Evolutionary conservation across 2,797 vertebrate genomes (phyloP).

Genomic region (Gymnopithys bicolor): DNA sequence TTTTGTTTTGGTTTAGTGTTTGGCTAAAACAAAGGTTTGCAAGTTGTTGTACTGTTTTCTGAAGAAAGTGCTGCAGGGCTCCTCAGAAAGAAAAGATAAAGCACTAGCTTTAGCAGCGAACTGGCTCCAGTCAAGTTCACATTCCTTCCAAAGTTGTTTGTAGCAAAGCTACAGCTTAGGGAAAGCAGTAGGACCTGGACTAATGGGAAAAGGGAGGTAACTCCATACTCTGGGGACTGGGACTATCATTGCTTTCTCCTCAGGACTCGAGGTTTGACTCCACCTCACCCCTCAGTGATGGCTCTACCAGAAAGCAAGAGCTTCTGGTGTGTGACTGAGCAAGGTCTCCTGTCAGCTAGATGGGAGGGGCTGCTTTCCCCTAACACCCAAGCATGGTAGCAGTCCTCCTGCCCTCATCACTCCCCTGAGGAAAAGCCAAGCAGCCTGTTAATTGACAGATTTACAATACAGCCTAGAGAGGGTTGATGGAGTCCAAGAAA

Average conservation of each 20-base stretch:
- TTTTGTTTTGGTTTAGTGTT: neutral
- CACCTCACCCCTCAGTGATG: neutral
- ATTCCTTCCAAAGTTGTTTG: neutral
- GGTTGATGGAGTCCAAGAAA: neutral
- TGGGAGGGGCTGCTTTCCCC: neutral
- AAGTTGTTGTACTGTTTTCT: neutral
- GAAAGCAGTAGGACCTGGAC: neutral
- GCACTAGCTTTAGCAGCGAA: neutral
- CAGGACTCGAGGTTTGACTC: neutral
- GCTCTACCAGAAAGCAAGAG: neutral
- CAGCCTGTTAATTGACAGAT: neutral
- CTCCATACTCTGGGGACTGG: too few species aligned
- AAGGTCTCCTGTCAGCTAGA: neutral
- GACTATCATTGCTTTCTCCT: neutral
- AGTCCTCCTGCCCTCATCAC: neutral
- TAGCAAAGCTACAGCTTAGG: neutral
- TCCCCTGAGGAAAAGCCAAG: neutral
- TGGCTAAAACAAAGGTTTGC: neutral
- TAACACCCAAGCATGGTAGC: accelerated
- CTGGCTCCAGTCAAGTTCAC: neutral
- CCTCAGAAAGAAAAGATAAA: neutral
- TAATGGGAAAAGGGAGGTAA: neutral
- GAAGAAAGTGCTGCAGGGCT: neutral
- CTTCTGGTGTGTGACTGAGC: accelerated
- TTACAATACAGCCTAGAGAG: neutral